Evolutionary conservation across 2,113 vertebrate species (phyloP).

Genomic region (Sorex araneus): DNA sequence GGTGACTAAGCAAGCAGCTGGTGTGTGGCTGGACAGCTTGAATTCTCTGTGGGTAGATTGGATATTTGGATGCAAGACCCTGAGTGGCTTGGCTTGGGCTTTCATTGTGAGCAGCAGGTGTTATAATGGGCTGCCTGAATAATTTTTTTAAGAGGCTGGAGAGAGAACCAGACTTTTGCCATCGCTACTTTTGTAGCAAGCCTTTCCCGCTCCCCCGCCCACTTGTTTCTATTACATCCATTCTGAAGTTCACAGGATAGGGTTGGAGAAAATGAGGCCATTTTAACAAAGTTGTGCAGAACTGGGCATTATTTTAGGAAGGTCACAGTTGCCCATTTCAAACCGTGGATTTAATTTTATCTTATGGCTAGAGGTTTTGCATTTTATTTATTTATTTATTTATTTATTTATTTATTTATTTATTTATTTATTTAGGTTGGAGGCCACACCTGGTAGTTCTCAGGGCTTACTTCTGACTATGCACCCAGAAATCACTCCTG

Average conservation of each 20-base stretch:
- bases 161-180: slow-evolving; percentile 79
- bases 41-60: slow-evolving; percentile 83
- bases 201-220: slow-evolving; percentile 72
- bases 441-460: too few relatives aligned
- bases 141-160: slow-evolving; percentile 71
- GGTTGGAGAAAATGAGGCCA: slow-evolving; percentile 68
- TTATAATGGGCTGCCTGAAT: slow-evolving; percentile 80
- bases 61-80: slow-evolving; percentile 83
- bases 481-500: too few relatives aligned
- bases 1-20: slow-evolving; percentile 80
- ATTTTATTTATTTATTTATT: background rate
- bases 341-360: slow-evolving; percentile 57
- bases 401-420: too few relatives aligned
- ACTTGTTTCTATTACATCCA: slow-evolving; percentile 59
- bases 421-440: background rate
- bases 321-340: slow-evolving; percentile 62
- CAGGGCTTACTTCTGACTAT: too few relatives aligned
- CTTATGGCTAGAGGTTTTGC: slow-evolving; percentile 49
- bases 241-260: slow-evolving; percentile 71
- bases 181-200: slow-evolving; percentile 75
- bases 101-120: slow-evolving; percentile 84
- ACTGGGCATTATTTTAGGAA: slow-evolving; percentile 56
- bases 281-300: slow-evolving; percentile 71
- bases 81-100: slow-evolving; percentile 76
- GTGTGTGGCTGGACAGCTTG: slow-evolving; percentile 85